Percentiles rank a stretch among this genome's conserved stretches.
These are phyloP conservation scores for Athrips mouffetella DNA, from an alignment of 2,888 invertebrate species.

Conservation along the genomic window DNA sequence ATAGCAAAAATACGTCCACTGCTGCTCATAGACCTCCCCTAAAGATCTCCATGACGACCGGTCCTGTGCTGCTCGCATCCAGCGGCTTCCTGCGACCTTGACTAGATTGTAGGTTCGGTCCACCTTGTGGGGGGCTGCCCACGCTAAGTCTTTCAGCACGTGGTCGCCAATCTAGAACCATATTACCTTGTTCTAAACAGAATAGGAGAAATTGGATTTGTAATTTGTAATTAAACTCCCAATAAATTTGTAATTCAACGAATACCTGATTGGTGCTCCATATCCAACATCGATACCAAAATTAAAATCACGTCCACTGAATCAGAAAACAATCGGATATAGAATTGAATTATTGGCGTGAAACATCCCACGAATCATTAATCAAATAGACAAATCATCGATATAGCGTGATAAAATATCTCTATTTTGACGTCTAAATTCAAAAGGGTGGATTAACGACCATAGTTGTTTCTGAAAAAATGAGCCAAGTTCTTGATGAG, in stretches of 20 bases:
- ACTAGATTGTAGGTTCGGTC: too few relatives aligned
- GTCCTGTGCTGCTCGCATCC: too few relatives aligned
- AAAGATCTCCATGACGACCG: too few relatives aligned
- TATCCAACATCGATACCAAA: constrained; percentile 24
- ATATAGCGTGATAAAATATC: constrained; percentile 39
- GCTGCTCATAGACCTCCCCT: too few relatives aligned
- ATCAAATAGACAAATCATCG: constrained; percentile 53
- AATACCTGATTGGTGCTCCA: constrained; percentile 28
- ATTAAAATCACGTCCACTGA: constrained; percentile 37
- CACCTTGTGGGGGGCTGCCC: too few relatives aligned
- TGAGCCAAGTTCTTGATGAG: too few relatives aligned
- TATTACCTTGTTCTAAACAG: background rate
- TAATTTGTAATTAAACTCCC: background rate
- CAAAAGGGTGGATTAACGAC: constrained; percentile 32
- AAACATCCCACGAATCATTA: constrained; percentile 44
- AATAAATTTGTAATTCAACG: background rate
- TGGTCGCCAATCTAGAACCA: too few relatives aligned
- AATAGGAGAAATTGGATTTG: background rate
- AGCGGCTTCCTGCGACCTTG: too few relatives aligned
- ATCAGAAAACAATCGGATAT: constrained; percentile 47
- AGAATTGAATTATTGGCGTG: constrained; percentile 56
- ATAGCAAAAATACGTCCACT: too few relatives aligned
- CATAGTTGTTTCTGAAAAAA: too few relatives aligned
- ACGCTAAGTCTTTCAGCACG: too few relatives aligned
- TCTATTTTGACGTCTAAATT: constrained; percentile 47